Conservation (phyloP, 2,888 invertebrate species). For the Suillia variegata region DNA sequence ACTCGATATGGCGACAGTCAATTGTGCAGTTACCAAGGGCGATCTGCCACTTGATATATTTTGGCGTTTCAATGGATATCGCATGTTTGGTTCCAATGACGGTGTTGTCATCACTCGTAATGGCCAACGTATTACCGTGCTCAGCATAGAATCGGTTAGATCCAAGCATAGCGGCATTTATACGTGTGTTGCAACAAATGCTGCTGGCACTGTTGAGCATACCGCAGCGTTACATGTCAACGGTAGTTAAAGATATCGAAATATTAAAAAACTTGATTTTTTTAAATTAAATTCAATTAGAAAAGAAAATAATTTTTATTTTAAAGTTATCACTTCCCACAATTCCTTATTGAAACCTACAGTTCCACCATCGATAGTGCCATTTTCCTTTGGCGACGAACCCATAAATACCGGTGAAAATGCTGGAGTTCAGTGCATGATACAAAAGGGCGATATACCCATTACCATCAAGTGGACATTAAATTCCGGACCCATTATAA, state of each 20-base stretch:
- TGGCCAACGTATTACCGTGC: slow-evolving; percentile 61
- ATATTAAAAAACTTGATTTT: background rate
- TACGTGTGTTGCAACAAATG: slow-evolving; percentile 68
- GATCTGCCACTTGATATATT: slow-evolving; percentile 69
- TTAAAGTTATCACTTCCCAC: slow-evolving; percentile 8
- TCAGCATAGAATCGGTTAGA: slow-evolving; percentile 66
- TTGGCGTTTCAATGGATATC: slow-evolving; percentile 70
- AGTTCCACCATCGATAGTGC: slow-evolving; percentile 72
- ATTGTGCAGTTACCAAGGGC: slow-evolving; percentile 66
- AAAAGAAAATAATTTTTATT: background rate
- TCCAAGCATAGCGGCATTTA: slow-evolving; percentile 68
- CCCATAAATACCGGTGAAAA: slow-evolving; percentile 73
- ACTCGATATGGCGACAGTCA: slow-evolving; percentile 65
- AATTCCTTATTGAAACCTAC: background rate
- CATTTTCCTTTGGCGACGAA: slow-evolving; percentile 74
- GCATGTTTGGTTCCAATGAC: slow-evolving; percentile 46
- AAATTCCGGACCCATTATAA: slow-evolving; percentile 61
- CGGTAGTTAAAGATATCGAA: slow-evolving; percentile 30
- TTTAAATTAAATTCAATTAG: too few species aligned
- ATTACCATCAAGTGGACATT: slow-evolving; percentile 76
- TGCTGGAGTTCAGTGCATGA: slow-evolving; percentile 73
- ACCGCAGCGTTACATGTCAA: slow-evolving; percentile 53
- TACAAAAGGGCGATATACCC: slow-evolving; percentile 79
- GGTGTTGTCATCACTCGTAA: slow-evolving; percentile 44
- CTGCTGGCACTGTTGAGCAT: slow-evolving; percentile 62